These are phyloP conservation scores for Macquaria australasica DNA, from an alignment of 2,113 vertebrate genomes.

Conservation along the genomic window DNA sequence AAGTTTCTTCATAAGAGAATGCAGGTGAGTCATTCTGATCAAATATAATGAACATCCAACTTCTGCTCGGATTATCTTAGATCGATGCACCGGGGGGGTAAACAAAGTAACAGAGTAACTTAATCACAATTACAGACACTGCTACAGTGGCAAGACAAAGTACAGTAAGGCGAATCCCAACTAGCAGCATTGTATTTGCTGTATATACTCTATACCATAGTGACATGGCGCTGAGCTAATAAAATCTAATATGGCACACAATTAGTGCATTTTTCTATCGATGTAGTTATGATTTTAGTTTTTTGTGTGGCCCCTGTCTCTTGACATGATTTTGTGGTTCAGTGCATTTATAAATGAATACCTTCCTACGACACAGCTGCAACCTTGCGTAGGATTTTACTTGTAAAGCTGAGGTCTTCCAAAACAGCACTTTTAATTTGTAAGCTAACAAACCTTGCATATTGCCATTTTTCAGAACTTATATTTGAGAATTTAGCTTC, in stretches of 20 bases:
- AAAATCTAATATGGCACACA: too few species aligned
- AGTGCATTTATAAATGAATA: background rate
- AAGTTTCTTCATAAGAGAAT: conserved; percentile 83
- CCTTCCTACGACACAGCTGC: background rate
- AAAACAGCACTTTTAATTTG: too few species aligned
- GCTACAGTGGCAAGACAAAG: too few species aligned
- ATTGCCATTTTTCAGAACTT: background rate
- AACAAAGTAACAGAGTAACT: too few species aligned
- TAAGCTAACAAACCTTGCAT: too few species aligned
- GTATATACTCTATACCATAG: too few species aligned
- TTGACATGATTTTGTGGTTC: too few species aligned
- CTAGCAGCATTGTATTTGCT: too few species aligned
- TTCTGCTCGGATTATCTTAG: background rate
- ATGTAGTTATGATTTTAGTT: background rate
- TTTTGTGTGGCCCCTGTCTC: background rate
- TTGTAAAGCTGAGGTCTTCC: background rate
- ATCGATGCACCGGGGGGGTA: background rate
- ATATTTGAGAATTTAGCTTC: background rate
- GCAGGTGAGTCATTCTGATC: conserved; percentile 71
- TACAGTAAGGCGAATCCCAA: too few species aligned
- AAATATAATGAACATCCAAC: background rate
- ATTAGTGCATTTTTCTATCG: too few species aligned
- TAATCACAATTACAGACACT: too few species aligned
- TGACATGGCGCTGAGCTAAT: too few species aligned
- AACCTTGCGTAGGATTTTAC: background rate